These are phyloP conservation scores for Ganaspis sp. DNA, from an alignment of 1,140 invertebrate genomes.

Conservation along the genomic window DNA sequence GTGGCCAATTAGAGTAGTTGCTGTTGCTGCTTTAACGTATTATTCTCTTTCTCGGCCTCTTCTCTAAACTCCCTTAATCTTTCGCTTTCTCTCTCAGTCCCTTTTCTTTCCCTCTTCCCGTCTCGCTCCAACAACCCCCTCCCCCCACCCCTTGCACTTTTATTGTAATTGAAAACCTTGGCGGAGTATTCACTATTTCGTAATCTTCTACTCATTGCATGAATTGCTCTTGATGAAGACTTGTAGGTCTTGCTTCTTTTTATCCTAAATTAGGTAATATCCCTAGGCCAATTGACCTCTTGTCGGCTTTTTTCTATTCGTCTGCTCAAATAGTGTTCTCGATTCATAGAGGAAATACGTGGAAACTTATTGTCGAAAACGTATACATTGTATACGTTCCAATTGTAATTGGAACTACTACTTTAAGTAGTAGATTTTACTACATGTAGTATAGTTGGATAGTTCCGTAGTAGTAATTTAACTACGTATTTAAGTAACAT, in stretches of 20 bases:
- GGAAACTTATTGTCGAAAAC: too few species aligned
- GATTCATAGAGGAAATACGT: too few species aligned
- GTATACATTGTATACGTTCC: too few species aligned
- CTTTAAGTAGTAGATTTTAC: too few species aligned
- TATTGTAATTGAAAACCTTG: slow-evolving; percentile 9
- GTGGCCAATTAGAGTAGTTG: slow-evolving; percentile 78
- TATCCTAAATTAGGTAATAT: not conserved
- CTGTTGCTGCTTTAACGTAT: slow-evolving; percentile 75
- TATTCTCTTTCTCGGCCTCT: slow-evolving; percentile 70
- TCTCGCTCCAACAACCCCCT: slow-evolving; percentile 30
- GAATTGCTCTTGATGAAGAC: slow-evolving; percentile 3
- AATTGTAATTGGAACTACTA: too few species aligned
- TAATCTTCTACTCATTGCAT: not conserved
- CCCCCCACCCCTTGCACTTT: not conserved
- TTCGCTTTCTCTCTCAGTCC: slow-evolving; percentile 48
- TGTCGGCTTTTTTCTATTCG: too few species aligned
- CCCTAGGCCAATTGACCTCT: too few species aligned
- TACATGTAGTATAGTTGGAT: too few species aligned
- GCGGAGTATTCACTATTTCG: not conserved
- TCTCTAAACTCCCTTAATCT: slow-evolving; percentile 45
- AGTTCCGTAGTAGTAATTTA: too few species aligned
- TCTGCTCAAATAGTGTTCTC: too few species aligned
- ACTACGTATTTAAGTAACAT: too few species aligned
- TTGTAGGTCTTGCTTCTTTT: not conserved
- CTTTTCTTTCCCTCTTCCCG: slow-evolving; percentile 38